Base-by-base conservation (phyloP, 2,888 invertebrate genomes). In the Quadroppia sp. region DNA sequence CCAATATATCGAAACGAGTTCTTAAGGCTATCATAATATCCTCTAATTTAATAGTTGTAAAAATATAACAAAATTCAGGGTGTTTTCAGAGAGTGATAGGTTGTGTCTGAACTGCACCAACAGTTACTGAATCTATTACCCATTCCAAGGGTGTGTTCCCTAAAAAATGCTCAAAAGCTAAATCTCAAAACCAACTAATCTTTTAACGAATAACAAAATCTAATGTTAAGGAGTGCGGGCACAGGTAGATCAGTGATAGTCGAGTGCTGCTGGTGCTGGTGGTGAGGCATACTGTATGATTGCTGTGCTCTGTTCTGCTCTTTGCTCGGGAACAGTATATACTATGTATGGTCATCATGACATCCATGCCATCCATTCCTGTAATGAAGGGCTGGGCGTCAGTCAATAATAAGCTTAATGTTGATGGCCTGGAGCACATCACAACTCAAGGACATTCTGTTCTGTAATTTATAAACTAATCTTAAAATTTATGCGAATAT, bases 381-480 rank as follows among this genome's bases (percentile, higher is more conserved):
- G 71, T 36, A 71, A 50, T 71, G 50, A 56, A 56, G 71, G 71
- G 71, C 36, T 17, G 17, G 61, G 30, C 61, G 61, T 61, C 61
- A 36, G 71, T 50, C 56, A 56, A 30, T 50, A 56, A 20, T 56
- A 36, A 71, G 71, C 48, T 17, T 50, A 30, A 20, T 45, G 71
- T 20, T 50, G 53, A 69, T 69, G 45, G 45, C 69, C 69, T 28
- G 20, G 45, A 69, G 45, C 69, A 3, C 23, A 69, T 69, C 42
- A 69, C 42, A 69, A 69, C 15, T 69, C 69, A 69, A 69, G 69
- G 69, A 69, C 69, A 69, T 0, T 25, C 25, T 42, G 15, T 11
- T 23, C 69, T 69, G 45, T 45, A 69, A 69, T 69, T 69, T 69
- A 42, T 69, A 42, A 69, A 64, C 20, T 69, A 69, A 69, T 69